Base-by-base conservation (phyloP, 1,140 invertebrate genomes). In the Ceratosolen solmsi region DNA sequence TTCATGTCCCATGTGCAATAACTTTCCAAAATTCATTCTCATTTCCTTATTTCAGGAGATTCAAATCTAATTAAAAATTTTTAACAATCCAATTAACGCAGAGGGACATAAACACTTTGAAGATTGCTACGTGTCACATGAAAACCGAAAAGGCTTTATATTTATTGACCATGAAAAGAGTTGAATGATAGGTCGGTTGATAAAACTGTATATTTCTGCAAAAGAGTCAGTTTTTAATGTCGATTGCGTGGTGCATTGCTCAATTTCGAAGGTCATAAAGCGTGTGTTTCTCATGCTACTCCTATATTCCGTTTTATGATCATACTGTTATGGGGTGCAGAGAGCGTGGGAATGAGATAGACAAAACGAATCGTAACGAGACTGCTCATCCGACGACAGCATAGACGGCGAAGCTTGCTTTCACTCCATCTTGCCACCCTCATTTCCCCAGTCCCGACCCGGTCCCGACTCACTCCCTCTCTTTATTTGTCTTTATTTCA, bases 261-360 rank as follows among this genome's bases (percentile, higher is more conserved):
- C 79, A 80, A 80, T 80, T 74, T 80, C 71, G 73, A 80, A 73
- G 41, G 79, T 51, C 58, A 80, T 80, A 80, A 80, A 80, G 58
- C 46, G 58, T 68, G 27, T 72, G 71, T 68, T 74, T 80, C 71
- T 54, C 71, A 65, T 74, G 58, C 56, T 74, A 27, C 30, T 77
- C 71, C 79, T 68, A 71, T 68, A 74, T 65, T 65, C 30, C 30
- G 71, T 80, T 80, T 80, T 80, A 80, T 68, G 79, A 74, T 33
- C 71, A 38, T 13, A 33, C 79, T 15, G 56, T 65, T 65, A 56
- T 63, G 33, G 58, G 17, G 49, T 36, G 38, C 27, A 36, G 63
- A 36, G 33, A 22, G 49, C 58, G 46, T 30, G 17, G 49, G 63
- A 56, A 2, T 1, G 56, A 51, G 15, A 75, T 11, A 2, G 41